Evolutionary conservation across 2,888 invertebrate genomes (phyloP), one percentile per base, ranked within the genome.

Genomic region (Lasioglossum leucozonium): DNA sequence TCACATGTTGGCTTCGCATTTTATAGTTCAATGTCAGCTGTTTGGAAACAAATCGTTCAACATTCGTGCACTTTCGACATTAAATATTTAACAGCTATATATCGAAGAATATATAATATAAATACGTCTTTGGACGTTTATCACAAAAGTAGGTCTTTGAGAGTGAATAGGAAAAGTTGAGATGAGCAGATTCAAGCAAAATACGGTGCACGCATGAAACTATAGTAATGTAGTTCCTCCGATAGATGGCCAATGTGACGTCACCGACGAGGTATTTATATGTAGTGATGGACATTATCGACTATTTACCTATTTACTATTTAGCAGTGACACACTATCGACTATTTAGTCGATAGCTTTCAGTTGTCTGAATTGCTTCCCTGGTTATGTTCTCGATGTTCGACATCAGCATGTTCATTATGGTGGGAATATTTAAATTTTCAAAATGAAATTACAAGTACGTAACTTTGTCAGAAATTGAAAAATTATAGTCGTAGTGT

Each of bases 51-150:
- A 37, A 26, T 42, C 18, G 0, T 2, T 47, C 22, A 26, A 37
- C 37, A n/a, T 65, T 16, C 42, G 30, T 22, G n/a, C 30, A 26
- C 11, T 37, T 26, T 62, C 26, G 10, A 42, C 30, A 58, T 55
- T 13, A 69, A 13, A 51, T 65, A 77, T 16, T 72, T 40, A 26
- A 30, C 18, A 8, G 2, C 8, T 26, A 42, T 44, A 51, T n/a
- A 47, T 71, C 44, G 58, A 47, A 78, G 55, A n/a, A 51, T 51
- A 65, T 65, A 34, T 72, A 42, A 58, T 13, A 71, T 72, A 71
- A 82, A 81, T 80, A 74, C 37, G 51, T 79, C 67, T 40, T 69
- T n/a, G 6, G 6, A 69, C 40, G n/a, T 69, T 40, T 69, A 22
- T 11, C n/a, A 40, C 69, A 69, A 69, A 67, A 37, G 67, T 67